Evolutionary conservation across 2,888 invertebrate species (phyloP).

Genomic region (Cataglyphis livida): DNA sequence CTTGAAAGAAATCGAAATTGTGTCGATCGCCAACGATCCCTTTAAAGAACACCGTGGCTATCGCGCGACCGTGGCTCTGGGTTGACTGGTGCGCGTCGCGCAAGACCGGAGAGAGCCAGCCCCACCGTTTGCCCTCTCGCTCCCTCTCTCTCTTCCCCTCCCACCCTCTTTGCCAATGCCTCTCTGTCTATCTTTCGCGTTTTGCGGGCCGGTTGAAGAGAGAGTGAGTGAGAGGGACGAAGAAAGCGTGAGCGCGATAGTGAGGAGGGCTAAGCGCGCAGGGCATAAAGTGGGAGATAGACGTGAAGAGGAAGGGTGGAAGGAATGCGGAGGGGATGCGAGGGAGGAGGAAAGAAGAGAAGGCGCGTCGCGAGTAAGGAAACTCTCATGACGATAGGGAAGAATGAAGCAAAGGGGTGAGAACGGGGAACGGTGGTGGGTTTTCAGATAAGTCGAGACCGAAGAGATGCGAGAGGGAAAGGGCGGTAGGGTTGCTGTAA

Average conservation of each 20-base stretch:
- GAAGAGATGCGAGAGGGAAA: constrained; percentile 48
- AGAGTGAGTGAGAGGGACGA: constrained; percentile 56
- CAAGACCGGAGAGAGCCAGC: constrained; percentile 85
- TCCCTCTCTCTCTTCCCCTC: constrained; percentile 47
- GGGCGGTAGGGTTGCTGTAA: constrained; percentile 65
- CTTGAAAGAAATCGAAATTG: constrained; percentile 56
- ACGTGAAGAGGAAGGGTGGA: constrained; percentile 43
- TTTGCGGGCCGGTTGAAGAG: constrained; percentile 50
- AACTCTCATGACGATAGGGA: constrained; percentile 48
- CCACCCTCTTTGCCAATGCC: constrained; percentile 45
- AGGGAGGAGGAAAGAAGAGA: constrained; percentile 48
- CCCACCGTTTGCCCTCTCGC: constrained; percentile 81
- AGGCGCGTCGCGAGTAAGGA: constrained; percentile 52
- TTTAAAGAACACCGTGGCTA: constrained; percentile 77
- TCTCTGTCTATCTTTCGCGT: constrained; percentile 56
- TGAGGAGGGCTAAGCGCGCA: constrained; percentile 57
- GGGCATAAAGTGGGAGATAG: constrained; percentile 55
- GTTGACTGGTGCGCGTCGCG: constrained; percentile 84
- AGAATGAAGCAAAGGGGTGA: constrained; percentile 40
- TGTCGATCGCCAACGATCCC: constrained; percentile 70
- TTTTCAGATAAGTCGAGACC: constrained; percentile 56
- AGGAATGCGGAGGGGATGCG: constrained; percentile 51
- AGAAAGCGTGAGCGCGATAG: constrained; percentile 58
- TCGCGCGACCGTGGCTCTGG: constrained; percentile 84
- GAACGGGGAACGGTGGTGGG: constrained; percentile 34